Evolutionary conservation across 2,113 vertebrate species (phyloP).

Genomic region (Leptodactylus fuscus): DNA sequence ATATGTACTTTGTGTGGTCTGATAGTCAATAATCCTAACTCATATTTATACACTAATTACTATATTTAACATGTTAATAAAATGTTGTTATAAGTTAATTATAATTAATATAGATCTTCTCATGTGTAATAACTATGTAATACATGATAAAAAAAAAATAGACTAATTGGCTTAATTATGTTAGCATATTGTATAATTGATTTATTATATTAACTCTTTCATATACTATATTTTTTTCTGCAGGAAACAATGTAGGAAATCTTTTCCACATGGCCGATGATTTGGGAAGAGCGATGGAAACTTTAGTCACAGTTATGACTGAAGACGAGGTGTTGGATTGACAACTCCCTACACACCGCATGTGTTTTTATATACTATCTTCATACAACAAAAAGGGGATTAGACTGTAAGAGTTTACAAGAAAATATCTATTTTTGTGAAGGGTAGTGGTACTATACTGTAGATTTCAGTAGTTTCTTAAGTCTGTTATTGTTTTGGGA

Average conservation of each 20-base stretch:
- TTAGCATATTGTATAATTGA: not conserved
- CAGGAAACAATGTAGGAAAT: constrained; percentile 91
- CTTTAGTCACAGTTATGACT: constrained; percentile 92
- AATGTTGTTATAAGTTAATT: no score
- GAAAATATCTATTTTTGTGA: constrained; percentile 99
- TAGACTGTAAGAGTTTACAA: constrained; percentile 99
- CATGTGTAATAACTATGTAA: not conserved
- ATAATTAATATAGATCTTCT: not conserved
- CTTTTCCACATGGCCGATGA: constrained; percentile 96
- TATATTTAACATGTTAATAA: no score
- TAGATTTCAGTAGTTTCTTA: constrained; percentile 99
- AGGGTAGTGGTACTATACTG: constrained; percentile 95
- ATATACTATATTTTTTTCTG: constrained; percentile 65
- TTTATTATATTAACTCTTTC: not conserved
- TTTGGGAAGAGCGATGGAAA: constrained; percentile 93
- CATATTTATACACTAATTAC: not conserved
- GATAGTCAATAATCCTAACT: no score
- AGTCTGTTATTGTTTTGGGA: constrained; percentile 97
- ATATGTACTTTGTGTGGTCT: no score
- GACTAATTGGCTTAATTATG: not conserved
- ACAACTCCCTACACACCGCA: constrained; percentile 83
- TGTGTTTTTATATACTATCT: constrained; percentile 90
- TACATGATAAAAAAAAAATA: not conserved
- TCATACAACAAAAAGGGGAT: constrained; percentile 87
- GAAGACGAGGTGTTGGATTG: constrained; percentile 88